Evolutionary conservation across 1,140 invertebrate genomes (phyloP).

Genomic region (Drosophila takahashii): DNA sequence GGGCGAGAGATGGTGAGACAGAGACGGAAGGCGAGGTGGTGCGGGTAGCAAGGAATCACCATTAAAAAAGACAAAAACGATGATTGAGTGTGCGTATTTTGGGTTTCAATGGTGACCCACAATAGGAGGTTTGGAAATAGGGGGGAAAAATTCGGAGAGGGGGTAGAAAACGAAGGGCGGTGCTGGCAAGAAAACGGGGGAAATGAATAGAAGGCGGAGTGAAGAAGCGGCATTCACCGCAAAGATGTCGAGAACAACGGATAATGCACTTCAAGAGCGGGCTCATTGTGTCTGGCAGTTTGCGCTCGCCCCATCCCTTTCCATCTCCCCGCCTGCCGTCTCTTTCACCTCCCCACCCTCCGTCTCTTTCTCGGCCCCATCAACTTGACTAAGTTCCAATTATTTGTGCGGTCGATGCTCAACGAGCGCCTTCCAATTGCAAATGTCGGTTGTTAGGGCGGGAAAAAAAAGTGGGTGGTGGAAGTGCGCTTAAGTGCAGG

Average conservation of each 20-base stretch:
- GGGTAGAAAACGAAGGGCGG: neutral
- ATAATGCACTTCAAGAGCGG: constrained; percentile 80
- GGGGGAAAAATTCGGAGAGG: neutral
- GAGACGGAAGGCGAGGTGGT: neutral
- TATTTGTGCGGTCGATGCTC: constrained; percentile 78
- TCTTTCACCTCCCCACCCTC: constrained; percentile 6
- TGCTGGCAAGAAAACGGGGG: neutral
- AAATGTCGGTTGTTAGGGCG: constrained; percentile 37
- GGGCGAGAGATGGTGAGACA: neutral
- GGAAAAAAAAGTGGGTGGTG: constrained; percentile 2
- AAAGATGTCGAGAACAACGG: constrained; percentile 77
- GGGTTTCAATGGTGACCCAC: constrained; percentile 71
- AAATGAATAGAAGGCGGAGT: constrained; percentile 12
- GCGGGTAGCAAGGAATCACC: constrained; percentile 48
- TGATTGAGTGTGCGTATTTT: constrained; percentile 82
- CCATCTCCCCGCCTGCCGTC: constrained; percentile 1
- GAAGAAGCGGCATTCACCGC: constrained; percentile 54
- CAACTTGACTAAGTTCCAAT: constrained; percentile 80
- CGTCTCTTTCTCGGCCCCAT: constrained; percentile 13
- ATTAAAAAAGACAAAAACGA: constrained; percentile 81
- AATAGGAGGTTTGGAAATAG: constrained; percentile 7
- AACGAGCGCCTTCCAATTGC: constrained; percentile 56
- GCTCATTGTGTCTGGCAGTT: constrained; percentile 76
- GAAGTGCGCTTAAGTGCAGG: constrained; percentile 26
- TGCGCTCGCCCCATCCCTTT: constrained; percentile 8